Evolutionary conservation across 2,888 invertebrate species (phyloP).

Genomic region (Tanytarsus gracilentus): DNA sequence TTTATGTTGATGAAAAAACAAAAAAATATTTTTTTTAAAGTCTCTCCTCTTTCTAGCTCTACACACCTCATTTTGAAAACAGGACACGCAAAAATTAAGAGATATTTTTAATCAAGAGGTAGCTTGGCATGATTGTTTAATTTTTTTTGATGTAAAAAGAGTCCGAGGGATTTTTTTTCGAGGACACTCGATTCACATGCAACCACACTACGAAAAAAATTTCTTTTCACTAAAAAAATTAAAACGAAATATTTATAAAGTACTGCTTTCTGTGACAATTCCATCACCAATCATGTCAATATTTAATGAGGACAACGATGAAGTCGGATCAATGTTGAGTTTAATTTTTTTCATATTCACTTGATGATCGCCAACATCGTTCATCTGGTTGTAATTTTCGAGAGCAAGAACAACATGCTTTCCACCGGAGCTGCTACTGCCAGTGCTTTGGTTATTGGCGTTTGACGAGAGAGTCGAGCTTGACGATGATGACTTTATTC

Average conservation of each 20-base stretch:
- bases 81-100: too few species aligned
- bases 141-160: too few species aligned
- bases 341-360: not conserved
- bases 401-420: slow-evolving; percentile 28
- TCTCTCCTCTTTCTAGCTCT: too few species aligned
- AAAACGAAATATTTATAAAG: not conserved
- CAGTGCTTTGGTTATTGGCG: slow-evolving; percentile 3
- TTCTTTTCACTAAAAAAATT: too few species aligned
- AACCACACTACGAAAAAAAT: too few species aligned
- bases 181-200: too few species aligned
- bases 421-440: not conserved
- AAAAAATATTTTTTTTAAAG: too few species aligned
- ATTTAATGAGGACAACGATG: not conserved
- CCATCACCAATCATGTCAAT: not conserved
- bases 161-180: too few species aligned
- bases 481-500: not conserved
- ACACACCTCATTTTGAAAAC: too few species aligned
- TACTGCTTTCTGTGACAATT: not conserved
- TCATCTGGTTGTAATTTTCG: not conserved
- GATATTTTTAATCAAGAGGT: too few species aligned
- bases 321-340: slow-evolving; percentile 11
- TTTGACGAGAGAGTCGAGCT: slow-evolving; percentile 14
- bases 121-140: too few species aligned
- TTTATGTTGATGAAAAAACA: too few species aligned
- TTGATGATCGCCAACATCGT: slow-evolving; percentile 1